These are phyloP conservation scores for Osmerus mordax DNA, from an alignment of 2,113 vertebrate genomes.

Conservation along the genomic window DNA sequence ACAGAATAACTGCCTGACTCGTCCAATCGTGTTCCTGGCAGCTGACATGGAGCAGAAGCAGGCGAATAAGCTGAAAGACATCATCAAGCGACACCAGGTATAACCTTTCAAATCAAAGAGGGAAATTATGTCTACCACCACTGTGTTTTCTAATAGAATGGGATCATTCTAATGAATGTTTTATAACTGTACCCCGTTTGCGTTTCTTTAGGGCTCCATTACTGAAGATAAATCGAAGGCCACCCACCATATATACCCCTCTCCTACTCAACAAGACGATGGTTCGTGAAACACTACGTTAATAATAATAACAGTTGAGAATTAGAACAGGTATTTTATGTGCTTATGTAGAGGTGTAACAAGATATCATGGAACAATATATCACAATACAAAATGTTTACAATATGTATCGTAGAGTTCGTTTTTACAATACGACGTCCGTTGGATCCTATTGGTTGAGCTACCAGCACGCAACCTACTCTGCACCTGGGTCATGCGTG, in stretches of 20 bases:
- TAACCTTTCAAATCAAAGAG: too few species aligned
- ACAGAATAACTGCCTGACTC: slow-evolving; percentile 93
- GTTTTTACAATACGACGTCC: too few species aligned
- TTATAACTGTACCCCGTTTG: not conserved
- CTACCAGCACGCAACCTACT: too few species aligned
- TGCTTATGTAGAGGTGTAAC: slow-evolving; percentile 6
- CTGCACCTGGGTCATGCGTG: too few species aligned
- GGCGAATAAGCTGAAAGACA: slow-evolving; percentile 92
- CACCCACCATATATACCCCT: slow-evolving; percentile 89
- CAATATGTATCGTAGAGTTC: too few species aligned
- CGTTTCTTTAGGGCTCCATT: slow-evolving; percentile 80
- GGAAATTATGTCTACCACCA: too few species aligned
- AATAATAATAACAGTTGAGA: too few species aligned
- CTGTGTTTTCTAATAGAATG: too few species aligned
- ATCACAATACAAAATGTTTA: too few species aligned
- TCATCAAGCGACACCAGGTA: slow-evolving; percentile 97
- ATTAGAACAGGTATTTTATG: slow-evolving; percentile 1
- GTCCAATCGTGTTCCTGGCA: slow-evolving; percentile 90
- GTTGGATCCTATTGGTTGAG: too few species aligned
- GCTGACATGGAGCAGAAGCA: slow-evolving; percentile 91
- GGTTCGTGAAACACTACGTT: slow-evolving; percentile 65
- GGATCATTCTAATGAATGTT: too few species aligned
- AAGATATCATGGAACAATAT: too few species aligned
- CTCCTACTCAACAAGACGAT: slow-evolving; percentile 83
- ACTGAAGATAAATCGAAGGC: slow-evolving; percentile 95